Conservation (phyloP, 2,888 invertebrate genomes). For the Nomada hirtipes region DNA sequence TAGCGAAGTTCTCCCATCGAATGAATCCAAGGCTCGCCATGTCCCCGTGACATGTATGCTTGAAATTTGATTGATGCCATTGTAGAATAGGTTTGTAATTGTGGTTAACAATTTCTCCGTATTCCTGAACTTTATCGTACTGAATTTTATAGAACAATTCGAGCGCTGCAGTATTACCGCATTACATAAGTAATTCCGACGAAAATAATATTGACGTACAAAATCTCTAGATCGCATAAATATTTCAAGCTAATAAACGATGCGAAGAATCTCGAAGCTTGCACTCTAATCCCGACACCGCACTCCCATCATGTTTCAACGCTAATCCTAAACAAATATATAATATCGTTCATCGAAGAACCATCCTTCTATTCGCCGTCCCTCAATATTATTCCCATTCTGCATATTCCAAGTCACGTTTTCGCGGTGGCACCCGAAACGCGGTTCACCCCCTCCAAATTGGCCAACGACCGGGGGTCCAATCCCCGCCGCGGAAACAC, state of each 20-base stretch:
- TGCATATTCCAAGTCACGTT: constrained; percentile 9
- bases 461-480: background rate
- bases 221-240: no score
- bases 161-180: no score
- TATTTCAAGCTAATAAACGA: no score
- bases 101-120: no score
- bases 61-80: no score
- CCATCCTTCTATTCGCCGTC: background rate
- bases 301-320: background rate
- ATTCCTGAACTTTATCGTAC: no score
- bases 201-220: no score
- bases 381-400: background rate
- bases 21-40: no score
- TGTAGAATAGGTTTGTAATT: no score
- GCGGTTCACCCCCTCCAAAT: background rate
- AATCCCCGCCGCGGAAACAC: constrained; percentile 29
- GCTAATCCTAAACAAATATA: background rate
- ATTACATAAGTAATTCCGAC: no score
- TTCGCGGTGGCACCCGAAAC: background rate
- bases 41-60: no score
- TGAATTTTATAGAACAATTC: no score
- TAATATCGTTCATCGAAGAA: background rate
- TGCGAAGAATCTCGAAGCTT: background rate
- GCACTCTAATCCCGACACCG: background rate
- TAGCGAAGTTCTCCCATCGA: background rate